Base-by-base conservation (phyloP, 2,888 invertebrate species). In the Lasiommata megera region DNA sequence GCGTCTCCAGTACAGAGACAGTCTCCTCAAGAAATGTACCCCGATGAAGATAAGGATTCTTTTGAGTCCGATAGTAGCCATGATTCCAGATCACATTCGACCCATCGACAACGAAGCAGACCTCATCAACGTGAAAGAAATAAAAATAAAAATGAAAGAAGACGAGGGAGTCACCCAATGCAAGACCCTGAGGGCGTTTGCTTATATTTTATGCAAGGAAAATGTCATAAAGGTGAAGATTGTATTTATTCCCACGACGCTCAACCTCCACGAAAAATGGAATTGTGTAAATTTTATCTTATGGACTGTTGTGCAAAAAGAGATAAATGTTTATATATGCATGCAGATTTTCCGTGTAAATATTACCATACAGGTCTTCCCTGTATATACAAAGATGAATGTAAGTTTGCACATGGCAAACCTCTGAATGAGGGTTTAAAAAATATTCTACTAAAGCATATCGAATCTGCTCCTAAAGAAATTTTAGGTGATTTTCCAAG, bases 291-390 rank as follows among this genome's bases (percentile, higher is more conserved):
- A 88, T 99, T 98, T 88, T 99, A 98, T 88, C 87, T 98, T 60
- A 96, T 96, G 94, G 97, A 97, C 68, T 97, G 97, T 81, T 99
- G 99, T 89, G 96, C 96, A 54, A 99, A 98, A 88, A 94, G 97
- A 72, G 98, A 98, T 70, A 96, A 97, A 84, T 99, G 99, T 89
- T 92, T 97, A 16, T 99, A 97, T 79, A 96, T 99, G 96, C 99
- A 99, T 88, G 94, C 96, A 72, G 98, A 98, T 82, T 99, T 98
- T 82, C 99, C 99, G 14, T 99, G 99, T 89, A 98, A 98, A 92
- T 98, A 96, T 89, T 98, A 95, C 85, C 98, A 99, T 80, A 96
- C 98, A 53, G 98, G 98, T 64, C 93, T 96, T 82, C 94, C 95
- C 55, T 98, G 98, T 82, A 93, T 93, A 65, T 93, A 93, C 50